These are phyloP conservation scores for Orycteropus afer DNA, from an alignment of 2,113 vertebrate genomes.

Conservation along the genomic window DNA sequence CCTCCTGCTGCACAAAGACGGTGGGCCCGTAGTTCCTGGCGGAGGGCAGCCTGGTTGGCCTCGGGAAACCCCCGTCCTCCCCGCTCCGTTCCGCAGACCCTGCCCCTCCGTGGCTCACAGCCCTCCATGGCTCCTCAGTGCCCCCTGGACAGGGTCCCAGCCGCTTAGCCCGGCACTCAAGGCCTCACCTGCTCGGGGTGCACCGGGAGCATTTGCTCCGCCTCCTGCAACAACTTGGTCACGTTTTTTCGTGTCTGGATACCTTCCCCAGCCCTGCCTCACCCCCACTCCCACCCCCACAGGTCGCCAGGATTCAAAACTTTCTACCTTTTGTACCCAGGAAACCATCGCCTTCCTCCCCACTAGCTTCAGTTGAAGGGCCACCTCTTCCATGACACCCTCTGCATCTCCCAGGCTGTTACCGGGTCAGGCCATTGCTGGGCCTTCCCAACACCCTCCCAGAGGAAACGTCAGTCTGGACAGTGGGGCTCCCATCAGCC, in stretches of 20 bases:
- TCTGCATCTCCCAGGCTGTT: neutral
- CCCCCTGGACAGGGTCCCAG: neutral
- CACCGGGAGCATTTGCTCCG: neutral
- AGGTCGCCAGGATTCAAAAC: neutral
- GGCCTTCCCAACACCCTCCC: neutral
- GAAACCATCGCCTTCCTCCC: neutral
- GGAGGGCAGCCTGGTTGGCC: neutral
- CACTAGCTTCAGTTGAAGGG: neutral
- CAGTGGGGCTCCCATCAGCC: neutral
- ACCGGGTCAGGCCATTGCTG: neutral
- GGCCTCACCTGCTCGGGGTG: neutral
- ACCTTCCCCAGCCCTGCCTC: neutral
- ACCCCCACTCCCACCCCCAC: fast-evolving
- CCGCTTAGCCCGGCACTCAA: neutral
- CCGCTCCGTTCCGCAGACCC: neutral
- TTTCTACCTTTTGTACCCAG: neutral
- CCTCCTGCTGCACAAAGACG: conserved; percentile 90
- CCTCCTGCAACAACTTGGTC: neutral
- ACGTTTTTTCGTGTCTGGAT: neutral
- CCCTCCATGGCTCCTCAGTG: fast-evolving
- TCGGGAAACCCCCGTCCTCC: neutral
- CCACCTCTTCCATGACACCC: neutral
- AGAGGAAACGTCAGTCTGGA: neutral
- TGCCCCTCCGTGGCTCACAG: neutral
- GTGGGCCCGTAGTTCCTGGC: conserved; percentile 93